A percentile compares a stretch with the other conserved stretches of the same genome.
These are phyloP conservation scores for Paramormyrops hopkinsi DNA, from an alignment of 2,797 vertebrate genomes.

Conservation along the genomic window DNA sequence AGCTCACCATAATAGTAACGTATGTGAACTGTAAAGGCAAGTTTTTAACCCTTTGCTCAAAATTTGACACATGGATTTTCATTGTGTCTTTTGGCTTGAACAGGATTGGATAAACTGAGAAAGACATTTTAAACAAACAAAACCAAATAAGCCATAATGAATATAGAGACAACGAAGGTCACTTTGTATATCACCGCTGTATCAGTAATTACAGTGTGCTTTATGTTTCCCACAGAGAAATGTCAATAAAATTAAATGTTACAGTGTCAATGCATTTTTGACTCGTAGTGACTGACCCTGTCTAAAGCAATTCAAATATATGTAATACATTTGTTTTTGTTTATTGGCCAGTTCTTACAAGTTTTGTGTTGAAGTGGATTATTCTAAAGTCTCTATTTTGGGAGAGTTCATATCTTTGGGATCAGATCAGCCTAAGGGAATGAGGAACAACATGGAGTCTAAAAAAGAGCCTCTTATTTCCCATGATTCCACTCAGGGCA, in stretches of 20 bases:
- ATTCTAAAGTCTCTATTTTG: not conserved
- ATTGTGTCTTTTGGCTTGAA: not conserved
- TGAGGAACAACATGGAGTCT: not conserved
- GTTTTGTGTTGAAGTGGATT: not conserved
- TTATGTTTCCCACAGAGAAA: constrained; percentile 54
- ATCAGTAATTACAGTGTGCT: constrained; percentile 56
- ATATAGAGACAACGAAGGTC: constrained; percentile 51
- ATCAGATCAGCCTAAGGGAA: not conserved
- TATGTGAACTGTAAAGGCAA: not conserved
- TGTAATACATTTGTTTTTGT: not conserved
- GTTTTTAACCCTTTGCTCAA: not conserved
- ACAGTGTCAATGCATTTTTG: not conserved
- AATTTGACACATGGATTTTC: not conserved
- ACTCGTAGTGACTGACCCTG: not conserved
- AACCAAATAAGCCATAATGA: constrained; percentile 59
- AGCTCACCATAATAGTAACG: not conserved
- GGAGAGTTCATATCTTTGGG: not conserved
- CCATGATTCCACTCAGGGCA: not conserved
- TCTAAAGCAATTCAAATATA: not conserved
- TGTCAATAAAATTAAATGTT: constrained; percentile 50
- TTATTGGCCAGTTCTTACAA: not conserved
- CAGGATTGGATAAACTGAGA: not conserved
- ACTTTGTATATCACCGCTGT: constrained; percentile 46
- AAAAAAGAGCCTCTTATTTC: not conserved
- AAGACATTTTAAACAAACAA: not conserved